These are phyloP conservation scores for Plutomurus gul DNA, from an alignment of 1,140 invertebrate species.

Conservation along the genomic window DNA sequence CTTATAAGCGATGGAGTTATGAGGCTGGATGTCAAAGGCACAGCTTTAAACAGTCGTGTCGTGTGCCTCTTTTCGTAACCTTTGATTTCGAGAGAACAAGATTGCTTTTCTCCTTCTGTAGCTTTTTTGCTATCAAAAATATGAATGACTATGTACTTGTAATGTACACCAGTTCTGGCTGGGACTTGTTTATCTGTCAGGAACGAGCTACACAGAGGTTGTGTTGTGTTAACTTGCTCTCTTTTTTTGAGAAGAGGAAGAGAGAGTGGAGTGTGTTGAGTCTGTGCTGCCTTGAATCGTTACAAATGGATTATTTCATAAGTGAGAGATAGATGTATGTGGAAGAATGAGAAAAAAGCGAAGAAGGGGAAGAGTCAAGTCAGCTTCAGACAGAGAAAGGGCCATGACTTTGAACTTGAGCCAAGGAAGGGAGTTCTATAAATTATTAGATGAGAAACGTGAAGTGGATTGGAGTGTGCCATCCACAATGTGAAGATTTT, in stretches of 20 bases:
- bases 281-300: background rate
- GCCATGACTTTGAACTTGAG: background rate
- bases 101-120: background rate
- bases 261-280: background rate
- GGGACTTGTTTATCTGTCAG: background rate
- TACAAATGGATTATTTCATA: background rate
- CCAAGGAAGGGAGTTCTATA: too few relatives aligned
- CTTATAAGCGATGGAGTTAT: background rate
- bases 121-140: background rate
- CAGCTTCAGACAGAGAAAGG: too few relatives aligned
- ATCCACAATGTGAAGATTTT: too few relatives aligned
- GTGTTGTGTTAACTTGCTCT: background rate
- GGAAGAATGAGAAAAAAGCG: background rate
- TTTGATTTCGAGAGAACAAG: background rate
- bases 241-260: background rate
- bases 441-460: background rate
- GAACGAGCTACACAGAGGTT: background rate
- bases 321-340: background rate
- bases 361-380: background rate
- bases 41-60: background rate
- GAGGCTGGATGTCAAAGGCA: background rate
- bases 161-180: too few relatives aligned
- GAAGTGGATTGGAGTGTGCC: too few relatives aligned
- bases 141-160: background rate
- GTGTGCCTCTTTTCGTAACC: background rate